phyloP scores from a whole-genome alignment of 2,797 vertebrate genomes.

The Schizopygopsis pylzovi region DNA sequence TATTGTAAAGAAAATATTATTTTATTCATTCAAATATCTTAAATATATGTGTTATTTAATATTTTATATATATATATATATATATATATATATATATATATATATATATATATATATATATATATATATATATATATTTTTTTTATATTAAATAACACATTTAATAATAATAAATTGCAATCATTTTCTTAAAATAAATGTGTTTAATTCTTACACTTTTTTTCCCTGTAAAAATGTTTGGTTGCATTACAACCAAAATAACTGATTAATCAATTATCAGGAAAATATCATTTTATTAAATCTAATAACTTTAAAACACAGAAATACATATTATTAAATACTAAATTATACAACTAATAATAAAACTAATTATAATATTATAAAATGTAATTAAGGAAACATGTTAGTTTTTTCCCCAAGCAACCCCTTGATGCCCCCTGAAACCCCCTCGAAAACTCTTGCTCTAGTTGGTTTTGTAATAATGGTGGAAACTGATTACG shows the following conservation, averaged over 20 bases:
- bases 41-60: no score
- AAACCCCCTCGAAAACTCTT: background rate
- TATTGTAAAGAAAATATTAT: background rate
- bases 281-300: background rate
- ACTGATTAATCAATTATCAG: background rate
- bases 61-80: no score
- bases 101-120: no score
- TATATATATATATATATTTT: no score
- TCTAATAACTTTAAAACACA: background rate
- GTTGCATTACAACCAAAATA: background rate
- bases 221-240: background rate
- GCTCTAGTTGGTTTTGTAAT: slow-evolving; percentile 2
- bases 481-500: slow-evolving; percentile 14
- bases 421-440: no score
- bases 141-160: no score
- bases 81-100: no score
- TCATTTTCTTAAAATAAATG: background rate
- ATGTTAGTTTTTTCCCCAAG: background rate
- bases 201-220: background rate
- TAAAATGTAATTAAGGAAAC: background rate
- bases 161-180: background rate
- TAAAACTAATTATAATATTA: background rate
- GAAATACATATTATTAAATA: background rate
- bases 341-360: background rate
- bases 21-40: background rate